Percentiles rank a stretch among this genome's conserved stretches.
Conservation (phyloP, 2,797 vertebrate species). For the Podarcis lilfordi region DNA sequence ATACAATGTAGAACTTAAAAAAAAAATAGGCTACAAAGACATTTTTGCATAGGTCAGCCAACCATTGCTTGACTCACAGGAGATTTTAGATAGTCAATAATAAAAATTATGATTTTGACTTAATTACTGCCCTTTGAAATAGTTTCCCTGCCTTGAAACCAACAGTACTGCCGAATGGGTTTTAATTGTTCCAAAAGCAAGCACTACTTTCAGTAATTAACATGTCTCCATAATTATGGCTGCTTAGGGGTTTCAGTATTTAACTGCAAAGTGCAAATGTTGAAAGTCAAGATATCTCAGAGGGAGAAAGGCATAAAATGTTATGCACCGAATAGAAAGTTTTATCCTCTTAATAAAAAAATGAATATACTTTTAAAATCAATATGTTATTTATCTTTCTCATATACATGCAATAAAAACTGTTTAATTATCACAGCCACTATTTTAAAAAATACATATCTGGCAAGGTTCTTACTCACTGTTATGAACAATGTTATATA, state of each 20-base stretch:
- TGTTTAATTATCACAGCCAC: not conserved
- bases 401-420: not conserved
- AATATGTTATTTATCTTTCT: slow-evolving; percentile 18
- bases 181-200: slow-evolving; percentile 62
- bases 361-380: slow-evolving; percentile 29
- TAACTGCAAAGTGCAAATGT: slow-evolving; percentile 46
- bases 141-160: slow-evolving; percentile 30
- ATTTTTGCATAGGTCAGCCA: slow-evolving; percentile 4
- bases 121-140: slow-evolving; percentile 50
- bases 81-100: slow-evolving; percentile 51
- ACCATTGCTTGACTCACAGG: slow-evolving; percentile 1
- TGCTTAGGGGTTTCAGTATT: slow-evolving; percentile 52
- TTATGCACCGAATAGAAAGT: slow-evolving; percentile 32
- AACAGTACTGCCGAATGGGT: slow-evolving; percentile 9
- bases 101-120: slow-evolving; percentile 48
- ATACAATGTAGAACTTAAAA: slow-evolving; percentile 3
- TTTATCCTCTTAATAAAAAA: slow-evolving; percentile 30
- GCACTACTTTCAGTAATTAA: slow-evolving; percentile 55
- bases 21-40: not conserved
- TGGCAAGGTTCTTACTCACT: not conserved
- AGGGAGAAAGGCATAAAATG: slow-evolving; percentile 51
- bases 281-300: slow-evolving; percentile 60
- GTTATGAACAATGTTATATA: not conserved
- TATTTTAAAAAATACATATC: not conserved
- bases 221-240: slow-evolving; percentile 50